phyloP scores from a whole-genome alignment of 2,888 invertebrate species.

The Drosophila rellima region DNA sequence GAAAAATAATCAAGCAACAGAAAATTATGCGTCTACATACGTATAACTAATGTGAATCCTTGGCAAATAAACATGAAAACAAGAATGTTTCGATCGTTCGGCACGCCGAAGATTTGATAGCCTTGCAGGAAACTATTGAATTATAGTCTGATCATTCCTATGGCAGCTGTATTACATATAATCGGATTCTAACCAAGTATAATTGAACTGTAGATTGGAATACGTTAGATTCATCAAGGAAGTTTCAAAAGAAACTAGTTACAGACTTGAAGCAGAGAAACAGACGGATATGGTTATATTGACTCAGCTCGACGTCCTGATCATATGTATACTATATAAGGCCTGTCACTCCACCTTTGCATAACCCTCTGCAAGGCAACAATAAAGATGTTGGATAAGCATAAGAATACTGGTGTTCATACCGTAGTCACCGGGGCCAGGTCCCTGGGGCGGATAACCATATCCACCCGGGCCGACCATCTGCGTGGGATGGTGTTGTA shows the following conservation, averaged over 20 bases:
- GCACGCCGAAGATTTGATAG: not conserved
- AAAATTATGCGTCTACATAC: constrained; percentile 1
- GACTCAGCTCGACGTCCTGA: too few relatives aligned
- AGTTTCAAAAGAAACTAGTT: too few relatives aligned
- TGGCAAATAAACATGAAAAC: constrained; percentile 6
- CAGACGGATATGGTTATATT: too few relatives aligned
- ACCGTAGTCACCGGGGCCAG: constrained; percentile 81
- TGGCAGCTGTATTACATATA: too few relatives aligned
- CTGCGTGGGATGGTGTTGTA: constrained; percentile 90
- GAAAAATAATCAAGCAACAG: constrained; percentile 42
- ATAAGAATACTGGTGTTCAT: constrained; percentile 7
- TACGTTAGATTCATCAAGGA: too few relatives aligned
- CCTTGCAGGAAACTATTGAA: not conserved
- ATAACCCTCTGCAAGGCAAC: too few relatives aligned
- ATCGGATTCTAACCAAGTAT: too few relatives aligned
- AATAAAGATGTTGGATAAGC: not conserved
- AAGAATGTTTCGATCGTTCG: not conserved
- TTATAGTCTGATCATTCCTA: not conserved
- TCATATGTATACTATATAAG: not conserved
- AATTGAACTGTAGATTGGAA: too few relatives aligned
- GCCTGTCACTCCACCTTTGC: not conserved
- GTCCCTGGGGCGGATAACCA: constrained; percentile 84
- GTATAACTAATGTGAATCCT: not conserved
- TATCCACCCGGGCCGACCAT: constrained; percentile 84
- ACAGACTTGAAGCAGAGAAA: too few relatives aligned